Conservation (phyloP, 1,140 invertebrate species). For the Cylas formicarius region DNA sequence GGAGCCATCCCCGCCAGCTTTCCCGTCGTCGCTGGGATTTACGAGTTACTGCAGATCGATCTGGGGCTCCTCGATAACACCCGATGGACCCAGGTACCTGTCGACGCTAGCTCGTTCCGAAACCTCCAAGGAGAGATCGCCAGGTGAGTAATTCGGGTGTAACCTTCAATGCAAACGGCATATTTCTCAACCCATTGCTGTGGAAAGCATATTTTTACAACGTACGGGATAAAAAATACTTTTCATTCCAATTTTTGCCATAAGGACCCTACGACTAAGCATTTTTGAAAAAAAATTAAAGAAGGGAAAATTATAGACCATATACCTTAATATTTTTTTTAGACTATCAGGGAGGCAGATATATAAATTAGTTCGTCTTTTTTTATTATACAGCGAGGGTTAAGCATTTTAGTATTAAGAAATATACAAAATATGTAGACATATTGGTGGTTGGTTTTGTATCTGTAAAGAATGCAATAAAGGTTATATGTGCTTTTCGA, state of each 20-base stretch:
- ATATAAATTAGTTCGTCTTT: too few species aligned
- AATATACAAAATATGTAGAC: too few species aligned
- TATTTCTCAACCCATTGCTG: too few species aligned
- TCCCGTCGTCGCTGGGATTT: conserved; percentile 32
- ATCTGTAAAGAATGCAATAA: too few species aligned
- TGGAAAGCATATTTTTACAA: neutral
- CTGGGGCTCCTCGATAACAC: conserved; percentile 35
- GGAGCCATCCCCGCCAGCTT: conserved; percentile 31
- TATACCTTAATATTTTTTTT: conserved; percentile 2
- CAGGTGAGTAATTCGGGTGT: conserved; percentile 16
- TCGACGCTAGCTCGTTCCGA: conserved; percentile 29
- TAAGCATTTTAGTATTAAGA: too few species aligned
- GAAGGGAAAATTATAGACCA: too few species aligned
- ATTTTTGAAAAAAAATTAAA: too few species aligned
- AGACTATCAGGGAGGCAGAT: neutral
- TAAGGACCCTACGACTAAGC: too few species aligned
- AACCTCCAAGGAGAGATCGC: conserved; percentile 28
- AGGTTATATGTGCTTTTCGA: too few species aligned
- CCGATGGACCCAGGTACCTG: conserved; percentile 34
- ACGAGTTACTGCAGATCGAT: conserved; percentile 36
- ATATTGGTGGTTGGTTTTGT: too few species aligned
- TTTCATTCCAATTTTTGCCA: neutral
- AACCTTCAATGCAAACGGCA: too few species aligned
- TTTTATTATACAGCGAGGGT: too few species aligned
- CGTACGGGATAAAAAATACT: conserved; percentile 1